Conservation (phyloP, 2,888 invertebrate species). For the Drosophila diplacantha region DNA sequence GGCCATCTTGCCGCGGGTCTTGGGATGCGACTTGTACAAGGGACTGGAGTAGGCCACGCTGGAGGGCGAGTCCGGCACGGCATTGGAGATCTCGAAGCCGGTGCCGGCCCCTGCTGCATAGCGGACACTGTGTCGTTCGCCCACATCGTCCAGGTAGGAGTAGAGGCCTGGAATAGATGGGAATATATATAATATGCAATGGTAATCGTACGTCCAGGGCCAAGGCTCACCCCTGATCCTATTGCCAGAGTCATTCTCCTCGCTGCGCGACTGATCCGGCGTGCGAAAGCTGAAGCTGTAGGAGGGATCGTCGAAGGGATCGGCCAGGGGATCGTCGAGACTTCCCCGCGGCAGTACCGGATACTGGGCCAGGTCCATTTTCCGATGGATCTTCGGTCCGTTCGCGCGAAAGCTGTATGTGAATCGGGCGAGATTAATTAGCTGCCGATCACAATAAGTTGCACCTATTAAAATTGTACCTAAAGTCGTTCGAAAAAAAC, state of each 20-base stretch:
- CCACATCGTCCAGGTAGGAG: slow-evolving; percentile 86
- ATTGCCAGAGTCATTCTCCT: slow-evolving; percentile 82
- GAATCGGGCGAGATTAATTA: slow-evolving; percentile 39
- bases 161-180: slow-evolving; percentile 80
- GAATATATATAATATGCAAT: background rate
- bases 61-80: slow-evolving; percentile 82
- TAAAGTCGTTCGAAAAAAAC: no score
- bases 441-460: slow-evolving; percentile 31
- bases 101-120: slow-evolving; percentile 87
- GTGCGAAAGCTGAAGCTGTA: slow-evolving; percentile 85
- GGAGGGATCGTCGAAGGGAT: slow-evolving; percentile 87
- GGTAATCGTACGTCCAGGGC: no score
- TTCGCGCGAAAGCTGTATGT: slow-evolving; percentile 82
- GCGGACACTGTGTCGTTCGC: slow-evolving; percentile 86
- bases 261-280: slow-evolving; percentile 83
- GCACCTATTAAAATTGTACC: no score
- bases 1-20: slow-evolving; percentile 84
- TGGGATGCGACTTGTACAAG: slow-evolving; percentile 81
- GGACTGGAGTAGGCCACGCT: slow-evolving; percentile 83
- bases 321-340: slow-evolving; percentile 85
- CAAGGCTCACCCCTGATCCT: slow-evolving; percentile 80
- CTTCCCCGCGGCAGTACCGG: slow-evolving; percentile 83
- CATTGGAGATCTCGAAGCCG: slow-evolving; percentile 87
- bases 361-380: slow-evolving; percentile 84
- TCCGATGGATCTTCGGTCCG: slow-evolving; percentile 86